A percentile compares a stretch with the other conserved stretches of the same genome.
These are phyloP conservation scores for Hippasteria phrygiana DNA, from an alignment of 53 echinoderm and acorn worm species.

Conservation along the genomic window DNA sequence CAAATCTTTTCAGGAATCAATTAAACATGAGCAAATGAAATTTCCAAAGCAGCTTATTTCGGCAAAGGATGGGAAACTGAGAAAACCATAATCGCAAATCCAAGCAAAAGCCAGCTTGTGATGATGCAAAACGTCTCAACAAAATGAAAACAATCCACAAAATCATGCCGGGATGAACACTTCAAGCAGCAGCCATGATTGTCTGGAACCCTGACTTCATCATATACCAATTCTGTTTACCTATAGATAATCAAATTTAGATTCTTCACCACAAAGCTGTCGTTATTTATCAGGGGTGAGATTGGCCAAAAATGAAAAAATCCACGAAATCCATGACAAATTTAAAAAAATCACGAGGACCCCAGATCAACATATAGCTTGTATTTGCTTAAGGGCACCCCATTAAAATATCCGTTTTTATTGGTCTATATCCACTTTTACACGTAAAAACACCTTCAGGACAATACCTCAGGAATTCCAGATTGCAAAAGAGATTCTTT, in stretches of 20 bases:
- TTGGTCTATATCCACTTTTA: too few species aligned
- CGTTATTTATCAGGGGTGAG: too few species aligned
- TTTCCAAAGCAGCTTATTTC: slow-evolving; percentile 13
- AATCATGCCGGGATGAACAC: slow-evolving; percentile 10
- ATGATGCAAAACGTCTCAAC: neutral
- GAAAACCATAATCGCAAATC: neutral
- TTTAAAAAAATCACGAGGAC: too few species aligned
- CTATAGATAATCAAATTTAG: neutral
- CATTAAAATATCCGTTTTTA: too few species aligned
- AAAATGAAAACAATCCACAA: neutral
- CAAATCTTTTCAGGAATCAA: neutral
- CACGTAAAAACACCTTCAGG: too few species aligned
- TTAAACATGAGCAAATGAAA: slow-evolving; percentile 14
- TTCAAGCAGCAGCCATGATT: slow-evolving; percentile 44
- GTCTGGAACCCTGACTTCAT: slow-evolving; percentile 31
- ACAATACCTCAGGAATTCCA: too few species aligned
- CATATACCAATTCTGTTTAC: neutral
- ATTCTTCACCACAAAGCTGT: neutral
- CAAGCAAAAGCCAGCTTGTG: neutral
- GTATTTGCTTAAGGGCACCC: too few species aligned
- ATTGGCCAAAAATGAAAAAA: too few species aligned
- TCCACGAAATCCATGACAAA: too few species aligned
- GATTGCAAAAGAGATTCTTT: too few species aligned
- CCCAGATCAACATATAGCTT: too few species aligned
- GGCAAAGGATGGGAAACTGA: neutral